Evolutionary conservation across 2,113 vertebrate species (phyloP).

Genomic region (Micromys minutus): DNA sequence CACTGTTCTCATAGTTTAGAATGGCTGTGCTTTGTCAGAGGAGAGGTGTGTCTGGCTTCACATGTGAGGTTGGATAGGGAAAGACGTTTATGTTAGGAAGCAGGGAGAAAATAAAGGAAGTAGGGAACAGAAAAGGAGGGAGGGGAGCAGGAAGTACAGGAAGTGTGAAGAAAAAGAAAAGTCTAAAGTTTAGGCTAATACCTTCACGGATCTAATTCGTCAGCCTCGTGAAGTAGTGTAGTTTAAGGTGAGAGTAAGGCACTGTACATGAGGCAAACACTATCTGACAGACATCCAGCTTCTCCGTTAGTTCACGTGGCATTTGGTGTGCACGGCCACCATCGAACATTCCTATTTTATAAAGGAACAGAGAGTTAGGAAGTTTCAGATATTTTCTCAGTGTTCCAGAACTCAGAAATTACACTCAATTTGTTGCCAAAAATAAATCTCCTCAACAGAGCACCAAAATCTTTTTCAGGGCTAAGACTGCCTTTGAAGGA

Average conservation of each 20-base stretch:
- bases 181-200: background rate
- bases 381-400: background rate
- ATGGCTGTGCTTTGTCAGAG: background rate
- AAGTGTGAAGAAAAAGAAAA: background rate
- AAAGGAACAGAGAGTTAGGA: background rate
- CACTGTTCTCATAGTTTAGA: background rate
- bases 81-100: background rate
- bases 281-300: background rate
- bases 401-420: conserved; percentile 18
- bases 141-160: too few relatives aligned
- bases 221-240: background rate
- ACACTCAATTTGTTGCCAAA: background rate
- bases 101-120: background rate
- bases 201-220: background rate
- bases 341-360: background rate
- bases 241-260: background rate
- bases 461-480: background rate
- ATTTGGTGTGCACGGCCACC: background rate
- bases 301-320: background rate
- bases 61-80: background rate
- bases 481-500: background rate
- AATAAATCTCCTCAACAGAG: background rate
- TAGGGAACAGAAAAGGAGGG: background rate
- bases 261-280: background rate
- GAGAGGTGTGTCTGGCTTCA: background rate